Conservation (phyloP, 1,140 invertebrate genomes). For the Argopecten irradians region DNA sequence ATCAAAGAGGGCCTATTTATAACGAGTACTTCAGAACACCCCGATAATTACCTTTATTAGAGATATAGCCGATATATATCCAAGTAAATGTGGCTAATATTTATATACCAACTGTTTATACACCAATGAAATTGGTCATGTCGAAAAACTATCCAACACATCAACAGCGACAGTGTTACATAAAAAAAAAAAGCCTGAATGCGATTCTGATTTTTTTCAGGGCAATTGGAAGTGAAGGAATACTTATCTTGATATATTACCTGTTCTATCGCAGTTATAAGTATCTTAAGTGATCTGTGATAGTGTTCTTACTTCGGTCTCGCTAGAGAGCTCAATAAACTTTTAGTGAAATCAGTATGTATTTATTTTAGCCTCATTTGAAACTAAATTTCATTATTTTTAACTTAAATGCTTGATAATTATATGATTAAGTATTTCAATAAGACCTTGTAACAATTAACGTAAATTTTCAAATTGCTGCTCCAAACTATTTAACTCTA, state of each 20-base stretch:
- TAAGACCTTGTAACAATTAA: too few relatives aligned
- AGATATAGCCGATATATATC: not conserved
- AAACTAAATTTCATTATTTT: too few relatives aligned
- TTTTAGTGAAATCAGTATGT: too few relatives aligned
- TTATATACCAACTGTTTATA: too few relatives aligned
- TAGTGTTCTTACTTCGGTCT: too few relatives aligned
- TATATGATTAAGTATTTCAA: too few relatives aligned
- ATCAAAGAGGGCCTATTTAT: not conserved
- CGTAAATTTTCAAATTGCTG: too few relatives aligned
- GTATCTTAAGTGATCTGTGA: not conserved
- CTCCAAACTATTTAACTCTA: too few relatives aligned
- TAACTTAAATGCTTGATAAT: too few relatives aligned
- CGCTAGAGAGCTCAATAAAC: too few relatives aligned
- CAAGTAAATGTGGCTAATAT: not conserved
- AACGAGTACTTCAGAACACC: not conserved
- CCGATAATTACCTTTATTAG: not conserved
- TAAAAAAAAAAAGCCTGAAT: not conserved
- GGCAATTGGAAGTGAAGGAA: not conserved
- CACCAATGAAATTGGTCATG: too few relatives aligned
- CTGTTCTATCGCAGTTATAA: not conserved
- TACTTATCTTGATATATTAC: not conserved
- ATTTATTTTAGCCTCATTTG: too few relatives aligned
- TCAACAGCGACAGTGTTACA: not conserved
- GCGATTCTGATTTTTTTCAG: not conserved
- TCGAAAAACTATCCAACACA: not conserved